These are phyloP conservation scores for Maniola hyperantus DNA, from an alignment of 2,888 invertebrate genomes.

Conservation along the genomic window DNA sequence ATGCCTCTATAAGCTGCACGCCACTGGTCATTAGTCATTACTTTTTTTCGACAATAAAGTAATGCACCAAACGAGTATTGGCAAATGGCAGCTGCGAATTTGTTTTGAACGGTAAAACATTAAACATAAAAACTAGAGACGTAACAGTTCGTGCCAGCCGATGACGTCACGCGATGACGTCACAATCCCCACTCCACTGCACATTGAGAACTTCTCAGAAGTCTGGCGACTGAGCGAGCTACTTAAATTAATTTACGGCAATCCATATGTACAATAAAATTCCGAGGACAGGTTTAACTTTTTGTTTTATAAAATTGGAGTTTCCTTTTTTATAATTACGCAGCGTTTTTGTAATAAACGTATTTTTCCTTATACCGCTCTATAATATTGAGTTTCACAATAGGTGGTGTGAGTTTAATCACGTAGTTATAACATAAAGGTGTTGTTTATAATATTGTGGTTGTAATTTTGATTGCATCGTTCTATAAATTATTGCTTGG, in stretches of 20 bases:
- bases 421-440: slow-evolving; percentile 28
- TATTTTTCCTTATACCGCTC: slow-evolving; percentile 27
- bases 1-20: too few relatives aligned
- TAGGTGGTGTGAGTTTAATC: slow-evolving; percentile 31
- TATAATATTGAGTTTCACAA: slow-evolving; percentile 18
- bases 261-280: slow-evolving; percentile 24
- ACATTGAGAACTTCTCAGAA: slow-evolving; percentile 58
- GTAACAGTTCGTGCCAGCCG: slow-evolving; percentile 56
- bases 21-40: background rate
- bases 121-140: slow-evolving; percentile 43
- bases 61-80: slow-evolving; percentile 15
- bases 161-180: slow-evolving; percentile 71
- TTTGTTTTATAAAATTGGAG: slow-evolving; percentile 18
- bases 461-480: background rate
- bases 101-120: slow-evolving; percentile 10
- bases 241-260: slow-evolving; percentile 43
- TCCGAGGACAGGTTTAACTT: slow-evolving; percentile 31
- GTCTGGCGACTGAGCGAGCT: slow-evolving; percentile 50
- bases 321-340: slow-evolving; percentile 24
- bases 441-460: background rate
- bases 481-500: slow-evolving; percentile 7
- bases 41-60: background rate
- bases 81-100: slow-evolving; percentile 14
- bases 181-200: slow-evolving; percentile 48
- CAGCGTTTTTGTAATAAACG: slow-evolving; percentile 19